These are phyloP conservation scores for Tiphia femorata DNA, from an alignment of 2,888 invertebrate species.

Conservation along the genomic window DNA sequence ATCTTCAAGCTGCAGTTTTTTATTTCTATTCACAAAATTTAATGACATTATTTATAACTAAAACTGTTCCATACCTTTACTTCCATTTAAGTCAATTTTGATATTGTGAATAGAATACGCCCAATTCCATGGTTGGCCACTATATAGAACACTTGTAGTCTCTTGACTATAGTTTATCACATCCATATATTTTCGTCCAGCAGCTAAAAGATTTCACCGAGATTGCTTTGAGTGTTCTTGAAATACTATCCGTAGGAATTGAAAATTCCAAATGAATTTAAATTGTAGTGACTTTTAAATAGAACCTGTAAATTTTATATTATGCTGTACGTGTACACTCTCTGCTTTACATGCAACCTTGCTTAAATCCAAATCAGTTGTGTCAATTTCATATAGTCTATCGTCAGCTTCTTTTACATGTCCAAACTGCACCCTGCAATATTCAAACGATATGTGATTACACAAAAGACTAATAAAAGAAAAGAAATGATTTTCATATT, in stretches of 20 bases:
- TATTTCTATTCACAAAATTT: too few species aligned
- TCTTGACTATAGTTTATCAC: slow-evolving; percentile 37
- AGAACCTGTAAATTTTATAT: slow-evolving; percentile 29
- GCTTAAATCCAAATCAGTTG: slow-evolving; percentile 69
- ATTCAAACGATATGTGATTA: not conserved
- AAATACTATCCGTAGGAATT: not conserved
- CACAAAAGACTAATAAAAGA: not conserved
- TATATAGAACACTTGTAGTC: slow-evolving; percentile 37
- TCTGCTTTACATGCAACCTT: slow-evolving; percentile 67
- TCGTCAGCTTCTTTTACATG: slow-evolving; percentile 70
- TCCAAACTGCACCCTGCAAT: slow-evolving; percentile 72
- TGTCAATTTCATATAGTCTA: slow-evolving; percentile 63
- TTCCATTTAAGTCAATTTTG: slow-evolving; percentile 36
- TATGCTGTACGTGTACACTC: slow-evolving; percentile 5
- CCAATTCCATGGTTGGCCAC: slow-evolving; percentile 59
- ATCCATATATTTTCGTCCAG: slow-evolving; percentile 40
- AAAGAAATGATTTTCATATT: too few species aligned
- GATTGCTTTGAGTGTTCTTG: not conserved
- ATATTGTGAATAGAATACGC: slow-evolving; percentile 41
- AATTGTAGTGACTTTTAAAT: not conserved
- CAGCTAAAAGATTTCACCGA: slow-evolving; percentile 40
- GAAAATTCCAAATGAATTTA: not conserved
- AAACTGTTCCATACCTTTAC: slow-evolving; percentile 39
- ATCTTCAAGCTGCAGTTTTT: too few species aligned
- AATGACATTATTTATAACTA: too few species aligned